Conservation (phyloP, 1,140 invertebrate genomes). For the Whitmania pigra region DNA sequence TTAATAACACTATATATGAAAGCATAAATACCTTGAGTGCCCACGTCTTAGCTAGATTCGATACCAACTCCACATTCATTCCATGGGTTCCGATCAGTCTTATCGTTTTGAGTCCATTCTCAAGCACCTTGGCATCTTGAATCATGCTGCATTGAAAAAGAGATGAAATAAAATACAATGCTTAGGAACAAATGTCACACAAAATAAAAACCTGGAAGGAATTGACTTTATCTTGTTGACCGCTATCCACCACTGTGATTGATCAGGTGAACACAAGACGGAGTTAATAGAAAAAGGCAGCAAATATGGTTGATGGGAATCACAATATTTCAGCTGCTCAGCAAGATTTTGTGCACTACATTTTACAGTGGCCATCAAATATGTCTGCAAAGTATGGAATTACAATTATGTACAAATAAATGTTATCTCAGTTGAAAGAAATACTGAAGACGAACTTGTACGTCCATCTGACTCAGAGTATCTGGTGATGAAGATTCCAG, state of each 20-base stretch:
- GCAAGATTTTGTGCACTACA: not conserved
- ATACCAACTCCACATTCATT: not conserved
- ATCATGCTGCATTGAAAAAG: not conserved
- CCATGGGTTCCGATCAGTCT: slow-evolving; percentile 1
- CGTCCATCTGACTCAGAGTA: too few species aligned
- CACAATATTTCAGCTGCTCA: not conserved
- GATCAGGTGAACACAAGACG: not conserved
- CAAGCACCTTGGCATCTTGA: not conserved
- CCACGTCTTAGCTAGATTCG: not conserved
- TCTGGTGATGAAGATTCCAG: not conserved
- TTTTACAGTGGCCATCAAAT: not conserved
- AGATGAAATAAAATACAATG: not conserved
- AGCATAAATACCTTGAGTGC: not conserved
- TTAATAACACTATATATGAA: not conserved
- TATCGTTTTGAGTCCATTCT: not conserved
- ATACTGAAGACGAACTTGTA: not conserved
- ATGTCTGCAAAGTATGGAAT: not conserved
- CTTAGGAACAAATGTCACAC: not conserved
- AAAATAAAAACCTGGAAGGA: slow-evolving; percentile 1
- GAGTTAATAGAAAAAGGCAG: not conserved
- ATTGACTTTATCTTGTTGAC: not conserved
- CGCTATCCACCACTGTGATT: not conserved
- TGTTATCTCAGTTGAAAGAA: not conserved
- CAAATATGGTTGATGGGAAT: not conserved
- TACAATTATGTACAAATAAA: not conserved